Conservation (phyloP, 2,888 invertebrate genomes). For the Kryphioiulus occultus region DNA sequence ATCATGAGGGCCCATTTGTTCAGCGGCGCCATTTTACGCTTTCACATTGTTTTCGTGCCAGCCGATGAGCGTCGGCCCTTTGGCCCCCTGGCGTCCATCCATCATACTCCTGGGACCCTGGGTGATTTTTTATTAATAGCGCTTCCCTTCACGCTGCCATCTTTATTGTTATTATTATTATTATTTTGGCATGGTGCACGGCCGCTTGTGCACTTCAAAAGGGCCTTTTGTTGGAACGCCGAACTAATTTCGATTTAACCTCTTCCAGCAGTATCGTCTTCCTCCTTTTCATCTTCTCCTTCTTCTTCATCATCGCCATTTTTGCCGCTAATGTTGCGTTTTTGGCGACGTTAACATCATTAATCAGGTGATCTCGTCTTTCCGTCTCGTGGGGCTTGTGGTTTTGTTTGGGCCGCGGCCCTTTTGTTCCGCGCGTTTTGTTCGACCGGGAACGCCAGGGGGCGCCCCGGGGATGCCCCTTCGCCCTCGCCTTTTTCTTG, state of each 20-base stretch:
- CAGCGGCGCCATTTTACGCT: not conserved
- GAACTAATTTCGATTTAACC: conserved; percentile 36
- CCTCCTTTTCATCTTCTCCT: too few species aligned
- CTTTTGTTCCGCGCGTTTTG: not conserved
- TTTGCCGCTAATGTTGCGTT: not conserved
- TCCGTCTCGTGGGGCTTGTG: not conserved
- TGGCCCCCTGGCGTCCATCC: not conserved
- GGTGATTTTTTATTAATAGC: not conserved
- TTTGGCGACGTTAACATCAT: conserved; percentile 11
- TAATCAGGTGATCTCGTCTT: conserved; percentile 21
- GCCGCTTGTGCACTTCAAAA: not conserved
- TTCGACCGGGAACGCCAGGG: not conserved
- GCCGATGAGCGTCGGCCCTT: not conserved
- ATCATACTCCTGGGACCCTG: not conserved
- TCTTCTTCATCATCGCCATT: not conserved
- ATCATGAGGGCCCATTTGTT: conserved; percentile 10
- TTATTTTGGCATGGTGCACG: not conserved
- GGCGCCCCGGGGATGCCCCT: not conserved
- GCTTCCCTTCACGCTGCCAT: not conserved
- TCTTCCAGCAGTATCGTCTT: too few species aligned
- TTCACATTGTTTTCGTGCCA: not conserved
- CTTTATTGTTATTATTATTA: not conserved
- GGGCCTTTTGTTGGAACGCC: conserved; percentile 20
- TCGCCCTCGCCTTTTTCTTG: not conserved
- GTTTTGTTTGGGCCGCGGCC: conserved; percentile 34